Conservation (phyloP, 2,888 invertebrate genomes). For the Tubulanus polymorphus region DNA sequence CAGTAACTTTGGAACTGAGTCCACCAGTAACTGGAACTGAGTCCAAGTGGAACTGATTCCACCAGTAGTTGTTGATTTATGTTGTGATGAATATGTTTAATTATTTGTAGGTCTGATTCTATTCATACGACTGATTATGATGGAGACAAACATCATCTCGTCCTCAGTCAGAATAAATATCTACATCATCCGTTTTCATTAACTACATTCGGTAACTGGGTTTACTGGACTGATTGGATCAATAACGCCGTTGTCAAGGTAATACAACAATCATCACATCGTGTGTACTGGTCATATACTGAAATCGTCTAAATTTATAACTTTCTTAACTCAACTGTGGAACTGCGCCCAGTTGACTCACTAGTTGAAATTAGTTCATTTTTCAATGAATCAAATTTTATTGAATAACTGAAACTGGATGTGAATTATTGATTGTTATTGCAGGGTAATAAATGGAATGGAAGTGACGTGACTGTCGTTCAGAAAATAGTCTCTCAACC, state of each 20-base stretch:
- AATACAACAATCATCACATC: no score
- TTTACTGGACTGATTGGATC: slow-evolving; percentile 94
- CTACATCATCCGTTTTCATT: slow-evolving; percentile 84
- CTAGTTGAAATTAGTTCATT: not conserved
- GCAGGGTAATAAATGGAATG: slow-evolving; percentile 81
- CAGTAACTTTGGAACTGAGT: no score
- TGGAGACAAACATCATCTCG: slow-evolving; percentile 67
- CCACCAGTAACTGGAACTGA: no score
- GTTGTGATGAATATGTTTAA: not conserved
- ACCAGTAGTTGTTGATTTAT: not conserved
- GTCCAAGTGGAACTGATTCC: no score
- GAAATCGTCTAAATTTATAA: not conserved
- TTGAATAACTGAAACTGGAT: not conserved
- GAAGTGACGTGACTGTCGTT: slow-evolving; percentile 69
- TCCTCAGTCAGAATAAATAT: slow-evolving; percentile 70
- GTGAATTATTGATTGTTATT: slow-evolving; percentile 10
- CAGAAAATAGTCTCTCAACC: slow-evolving; percentile 82
- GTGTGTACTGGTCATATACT: no score
- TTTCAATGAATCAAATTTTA: no score
- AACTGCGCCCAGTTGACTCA: not conserved
- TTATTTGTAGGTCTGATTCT: slow-evolving; percentile 68
- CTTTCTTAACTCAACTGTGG: not conserved
- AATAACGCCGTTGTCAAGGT: slow-evolving; percentile 74
- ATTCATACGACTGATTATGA: slow-evolving; percentile 80
- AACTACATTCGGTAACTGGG: slow-evolving; percentile 76